Base-by-base conservation (phyloP, 2,113 vertebrate genomes). In the Burhinus bistriatus region DNA sequence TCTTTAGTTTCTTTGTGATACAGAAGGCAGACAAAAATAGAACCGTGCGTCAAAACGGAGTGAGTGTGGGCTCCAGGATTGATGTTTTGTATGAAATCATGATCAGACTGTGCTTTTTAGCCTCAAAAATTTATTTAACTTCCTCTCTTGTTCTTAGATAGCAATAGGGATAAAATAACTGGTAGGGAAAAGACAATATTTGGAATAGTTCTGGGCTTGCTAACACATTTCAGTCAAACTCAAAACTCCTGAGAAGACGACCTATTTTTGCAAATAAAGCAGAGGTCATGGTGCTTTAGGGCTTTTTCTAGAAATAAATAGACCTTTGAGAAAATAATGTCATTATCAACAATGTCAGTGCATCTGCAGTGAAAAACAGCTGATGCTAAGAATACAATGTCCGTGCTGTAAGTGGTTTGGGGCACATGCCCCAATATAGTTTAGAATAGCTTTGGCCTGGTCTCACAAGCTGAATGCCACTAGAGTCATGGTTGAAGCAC, bases 1-100 rank as follows among this genome's bases (percentile, higher is more conserved):
- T 64, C 64, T 83, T n/a, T 29, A 54, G 73, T 71, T 93, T 57
- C 66, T 79, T 4, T 52, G 71, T 19, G 78, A 81, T 55, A 40
- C 72, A 75, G 58, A 80, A 79, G 62, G 78, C 80, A 64, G 65
- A 51, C 11, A 12, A 68, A 95, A 96, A 82, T 49, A 94, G 84
- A 91, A 47, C 4, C 0, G 0, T 30, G 86, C 0, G 0, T 81
- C 80, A 71, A 75, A 82, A 75, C 1, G 2, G 32, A 87, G 40
- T 1, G 23, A 66, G 70, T 2, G 7, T 3, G 6, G 54, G 83
- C 62, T 89, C 42, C 69, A n/a, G 61, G 47, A 71, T 21, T 47
- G 55, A 8, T 61, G 57, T n/a, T 65, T 22, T 7, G 19, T 14
- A n/a, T 2, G 36, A 82, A 93, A 84, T 57, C 57, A 69, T 13